Percentiles rank a stretch among this genome's conserved stretches.
Evolutionary conservation across 1,140 invertebrate species (phyloP).

Genomic region (Euura lappo): DNA sequence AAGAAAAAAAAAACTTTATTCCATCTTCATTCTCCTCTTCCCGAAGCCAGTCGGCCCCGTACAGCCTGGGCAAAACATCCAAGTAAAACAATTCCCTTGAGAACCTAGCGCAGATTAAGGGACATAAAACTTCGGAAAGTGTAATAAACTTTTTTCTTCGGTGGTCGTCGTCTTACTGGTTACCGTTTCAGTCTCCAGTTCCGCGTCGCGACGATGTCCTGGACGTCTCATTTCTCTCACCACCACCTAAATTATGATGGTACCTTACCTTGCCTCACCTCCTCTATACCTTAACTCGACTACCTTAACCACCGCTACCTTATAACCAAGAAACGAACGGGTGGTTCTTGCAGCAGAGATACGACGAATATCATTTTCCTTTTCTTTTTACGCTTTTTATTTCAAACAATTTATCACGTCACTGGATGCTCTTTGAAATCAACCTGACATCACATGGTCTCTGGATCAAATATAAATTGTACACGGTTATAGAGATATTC

Average conservation of each 20-base stretch:
- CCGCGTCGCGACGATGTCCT: background rate
- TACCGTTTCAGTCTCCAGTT: background rate
- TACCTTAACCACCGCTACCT: background rate
- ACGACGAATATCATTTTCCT: background rate
- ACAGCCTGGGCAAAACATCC: conserved; percentile 22
- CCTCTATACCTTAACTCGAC: too few species aligned
- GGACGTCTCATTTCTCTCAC: conserved; percentile 3
- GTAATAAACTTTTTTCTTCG: conserved; percentile 15
- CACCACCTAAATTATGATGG: background rate
- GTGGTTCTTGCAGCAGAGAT: background rate
- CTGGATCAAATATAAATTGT: too few species aligned
- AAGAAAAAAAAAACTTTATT: too few species aligned
- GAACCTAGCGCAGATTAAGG: conserved; percentile 40
- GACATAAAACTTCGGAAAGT: conserved; percentile 37
- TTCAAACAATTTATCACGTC: too few species aligned
- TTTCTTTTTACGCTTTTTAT: background rate
- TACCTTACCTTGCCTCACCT: background rate
- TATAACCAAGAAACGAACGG: background rate
- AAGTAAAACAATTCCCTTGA: conserved; percentile 33
- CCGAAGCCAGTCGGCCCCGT: background rate
- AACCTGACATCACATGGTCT: too few species aligned
- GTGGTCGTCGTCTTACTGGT: too few species aligned
- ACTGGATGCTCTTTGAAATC: too few species aligned
- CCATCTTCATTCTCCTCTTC: too few species aligned
- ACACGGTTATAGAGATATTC: too few species aligned